Evolutionary conservation across 2,797 vertebrate species (phyloP).

Genomic region (Halcyon chelicuti): DNA sequence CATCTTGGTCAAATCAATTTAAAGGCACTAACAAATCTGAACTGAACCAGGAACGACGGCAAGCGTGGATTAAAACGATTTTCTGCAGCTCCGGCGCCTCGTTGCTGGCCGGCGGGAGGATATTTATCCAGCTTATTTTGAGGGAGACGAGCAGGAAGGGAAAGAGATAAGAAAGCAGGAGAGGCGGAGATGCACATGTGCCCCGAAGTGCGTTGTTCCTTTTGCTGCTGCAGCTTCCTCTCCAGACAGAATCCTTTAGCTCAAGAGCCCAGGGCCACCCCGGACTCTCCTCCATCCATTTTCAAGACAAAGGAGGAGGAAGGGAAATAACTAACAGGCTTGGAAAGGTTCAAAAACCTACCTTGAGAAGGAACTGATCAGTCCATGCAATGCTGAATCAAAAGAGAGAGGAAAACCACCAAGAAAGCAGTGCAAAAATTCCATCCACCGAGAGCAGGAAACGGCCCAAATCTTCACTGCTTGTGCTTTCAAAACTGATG

Average conservation of each 20-base stretch:
- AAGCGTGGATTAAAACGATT: fast-evolving
- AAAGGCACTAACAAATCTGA: not conserved
- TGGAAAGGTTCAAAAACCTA: not conserved
- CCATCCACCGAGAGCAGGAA: not conserved
- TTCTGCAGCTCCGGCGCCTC: not conserved
- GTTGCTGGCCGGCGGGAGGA: not conserved
- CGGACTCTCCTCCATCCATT: not conserved
- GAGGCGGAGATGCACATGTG: not conserved
- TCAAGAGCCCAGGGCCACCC: not conserved
- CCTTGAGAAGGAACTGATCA: not conserved
- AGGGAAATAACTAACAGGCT: not conserved
- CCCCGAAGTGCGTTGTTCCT: not conserved
- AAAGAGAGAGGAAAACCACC: not conserved
- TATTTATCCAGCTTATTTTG: slow-evolving; percentile 64
- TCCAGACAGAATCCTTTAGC: not conserved
- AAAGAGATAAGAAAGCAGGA: slow-evolving; percentile 13
- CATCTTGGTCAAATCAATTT: not conserved
- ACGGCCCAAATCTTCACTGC: not conserved
- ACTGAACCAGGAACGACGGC: not conserved
- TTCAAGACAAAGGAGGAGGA: not conserved
- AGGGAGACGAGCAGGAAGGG: slow-evolving; percentile 41
- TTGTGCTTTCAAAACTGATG: slow-evolving; percentile 31
- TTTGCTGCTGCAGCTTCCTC: slow-evolving; percentile 27
- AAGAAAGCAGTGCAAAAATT: not conserved
- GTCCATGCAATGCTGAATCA: fast-evolving